Base-by-base conservation (phyloP, 1,140 invertebrate species). In the Druon quercuslanigerum region DNA sequence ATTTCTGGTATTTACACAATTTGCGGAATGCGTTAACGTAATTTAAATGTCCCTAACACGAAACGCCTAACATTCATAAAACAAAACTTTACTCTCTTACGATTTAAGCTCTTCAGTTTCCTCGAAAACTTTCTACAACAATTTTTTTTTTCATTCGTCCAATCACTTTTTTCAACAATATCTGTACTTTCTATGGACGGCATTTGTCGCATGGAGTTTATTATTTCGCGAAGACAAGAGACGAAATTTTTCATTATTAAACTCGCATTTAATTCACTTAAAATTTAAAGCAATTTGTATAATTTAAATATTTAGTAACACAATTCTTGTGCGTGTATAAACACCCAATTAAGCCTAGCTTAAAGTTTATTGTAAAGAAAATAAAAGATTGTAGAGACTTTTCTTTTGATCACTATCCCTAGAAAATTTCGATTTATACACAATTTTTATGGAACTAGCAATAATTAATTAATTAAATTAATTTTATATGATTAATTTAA, bases 201-300 rank as follows among this genome's bases (percentile, higher is more conserved):
- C 60, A 66, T n/a, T 66, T 66, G 25, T 66, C 25, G 25, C 60
- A 66, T n/a, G 33, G 14, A 66, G 33, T 66, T 66, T 25, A 66
- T 66, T 66, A 66, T 33, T 66, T 40, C 40, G 12, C 25, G 60
- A 66, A 66, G 60, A 66, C 60, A 66, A 66, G 60, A 66, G 60
- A 66, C 60, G n/a, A 25, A 6, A 60, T 60, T 46, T 11, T 46
- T 46, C 9, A 46, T 46, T 46, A 5, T 46, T 46, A 11, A 46
- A 46, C 1, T 46, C 40, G 40, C 40, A 8, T 46, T 46, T 46
- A 46, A 46, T 9, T 11, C 40, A 46, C 40, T 46, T 46, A 46
- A 11, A 9, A 46, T 1, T 46, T 11, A 11, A 46, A 5, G 40
- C 40, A 46, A 46, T 46, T 46, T 8, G 0, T 46, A 40, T 66